Conservation (phyloP, 2,113 vertebrate species). For the Oceanodroma tethys region DNA sequence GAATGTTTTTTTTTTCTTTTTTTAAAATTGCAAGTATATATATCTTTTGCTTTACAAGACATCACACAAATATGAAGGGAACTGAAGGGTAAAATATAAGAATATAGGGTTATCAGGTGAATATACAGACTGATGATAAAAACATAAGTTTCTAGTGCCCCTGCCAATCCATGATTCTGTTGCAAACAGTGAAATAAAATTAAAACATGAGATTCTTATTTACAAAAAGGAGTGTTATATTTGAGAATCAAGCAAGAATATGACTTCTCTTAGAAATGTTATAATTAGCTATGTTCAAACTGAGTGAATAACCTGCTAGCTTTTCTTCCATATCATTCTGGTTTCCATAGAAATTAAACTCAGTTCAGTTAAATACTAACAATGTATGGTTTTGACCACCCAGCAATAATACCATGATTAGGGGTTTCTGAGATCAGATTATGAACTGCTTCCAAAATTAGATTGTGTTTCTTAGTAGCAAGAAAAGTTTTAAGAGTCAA, state of each 20-base stretch:
- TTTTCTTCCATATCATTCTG: neutral
- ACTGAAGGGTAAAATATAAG: neutral
- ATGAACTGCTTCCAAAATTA: neutral
- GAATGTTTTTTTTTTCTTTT: neutral
- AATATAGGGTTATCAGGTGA: neutral
- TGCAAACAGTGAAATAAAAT: neutral
- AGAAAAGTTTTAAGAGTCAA: neutral
- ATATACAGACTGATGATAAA: neutral
- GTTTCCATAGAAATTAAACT: neutral
- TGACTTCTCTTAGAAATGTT: neutral
- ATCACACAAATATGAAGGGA: neutral
- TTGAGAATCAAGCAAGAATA: neutral
- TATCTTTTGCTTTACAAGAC: neutral
- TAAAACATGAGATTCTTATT: neutral
- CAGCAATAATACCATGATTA: neutral
- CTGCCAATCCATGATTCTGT: neutral
- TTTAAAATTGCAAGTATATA: neutral
- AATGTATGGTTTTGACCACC: neutral
- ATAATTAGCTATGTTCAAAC: neutral
- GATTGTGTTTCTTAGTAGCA: neutral
- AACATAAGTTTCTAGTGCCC: neutral
- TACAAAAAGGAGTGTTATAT: neutral
- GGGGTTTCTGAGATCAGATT: neutral
- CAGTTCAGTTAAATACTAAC: neutral
- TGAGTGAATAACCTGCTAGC: neutral